Evolutionary conservation across 64 coral and sea anemone genomes (phyloP), one percentile per base, ranked within the genome.

Genomic region (Pocillopora damicornis): DNA sequence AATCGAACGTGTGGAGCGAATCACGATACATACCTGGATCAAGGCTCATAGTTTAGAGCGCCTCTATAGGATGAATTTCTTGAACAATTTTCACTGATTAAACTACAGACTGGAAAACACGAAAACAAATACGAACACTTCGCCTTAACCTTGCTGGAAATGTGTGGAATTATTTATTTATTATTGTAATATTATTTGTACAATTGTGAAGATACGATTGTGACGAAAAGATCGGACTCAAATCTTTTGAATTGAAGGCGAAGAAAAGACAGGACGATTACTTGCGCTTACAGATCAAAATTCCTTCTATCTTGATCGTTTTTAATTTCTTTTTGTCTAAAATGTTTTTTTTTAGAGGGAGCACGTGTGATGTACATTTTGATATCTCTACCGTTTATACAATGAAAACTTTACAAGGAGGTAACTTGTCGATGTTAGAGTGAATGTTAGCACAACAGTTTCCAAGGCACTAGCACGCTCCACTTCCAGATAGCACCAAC

Each of bases 1-100:
- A 95, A 63, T 95, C 93, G 14, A 95, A 95, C 63, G 89, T 95
- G 13, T 95, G 93, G 93, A 83, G 89, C 38, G 93, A 95, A 65
- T 91, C 89, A 23, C 89, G 93, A 6, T 95, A 95, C 86, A 88
- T 95, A 4, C 86, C 93, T 51, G 93, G 93, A 13, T 95, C 93
- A 51, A 75, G 93, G 35, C 84, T 95, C 13, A 95, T 95, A 11
- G 89, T 95, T 74, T 95, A 63, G 51, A 81, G 20, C 12, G 18
- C 64, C n/a, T 23, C 37, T 20, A 34, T 72, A 9, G 69, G 38
- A 69, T 12, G 57, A 58, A 57, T 58, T 81, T 85, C 37, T 85
- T 20, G 38, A 85, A 45, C 37, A 85, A 72, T 85, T 85, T 85
- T 13, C 13, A 57, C 67, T 71, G 64, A 67, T 20, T 56, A 11